These are phyloP conservation scores for Tachina fera DNA, from an alignment of 2,888 invertebrate species.

Conservation along the genomic window DNA sequence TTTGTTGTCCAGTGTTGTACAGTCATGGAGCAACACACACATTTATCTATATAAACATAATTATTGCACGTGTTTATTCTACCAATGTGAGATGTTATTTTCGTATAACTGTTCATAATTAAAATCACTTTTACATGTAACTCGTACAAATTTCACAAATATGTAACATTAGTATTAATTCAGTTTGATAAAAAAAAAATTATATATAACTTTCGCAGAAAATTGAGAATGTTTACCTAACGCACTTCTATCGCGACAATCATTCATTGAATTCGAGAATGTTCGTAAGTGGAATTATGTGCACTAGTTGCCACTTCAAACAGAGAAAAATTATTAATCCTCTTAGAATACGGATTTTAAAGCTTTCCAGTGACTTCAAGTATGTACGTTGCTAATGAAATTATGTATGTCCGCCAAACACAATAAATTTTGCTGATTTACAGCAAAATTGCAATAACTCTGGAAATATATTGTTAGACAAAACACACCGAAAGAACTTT, in stretches of 20 bases:
- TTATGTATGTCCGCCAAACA: neutral
- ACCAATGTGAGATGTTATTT: neutral
- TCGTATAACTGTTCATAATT: neutral
- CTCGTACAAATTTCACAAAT: conserved; percentile 19
- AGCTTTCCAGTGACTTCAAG: neutral
- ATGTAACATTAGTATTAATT: conserved; percentile 3
- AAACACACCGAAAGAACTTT: too few species aligned
- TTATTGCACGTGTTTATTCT: too few species aligned
- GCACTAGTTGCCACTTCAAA: neutral
- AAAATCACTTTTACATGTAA: conserved; percentile 2
- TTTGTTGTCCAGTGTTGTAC: too few species aligned
- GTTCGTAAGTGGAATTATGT: neutral
- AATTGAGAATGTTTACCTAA: too few species aligned
- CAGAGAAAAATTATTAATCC: neutral
- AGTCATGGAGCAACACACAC: too few species aligned
- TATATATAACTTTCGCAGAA: neutral
- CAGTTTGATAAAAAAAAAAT: neutral
- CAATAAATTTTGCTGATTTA: neutral
- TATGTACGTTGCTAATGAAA: neutral
- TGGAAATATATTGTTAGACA: neutral
- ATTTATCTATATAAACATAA: too few species aligned
- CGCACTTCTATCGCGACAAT: too few species aligned
- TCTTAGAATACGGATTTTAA: conserved; percentile 6
- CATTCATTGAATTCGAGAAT: too few species aligned
- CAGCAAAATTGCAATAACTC: neutral